Evolutionary conservation across 92 coral and sea anemone genomes (phyloP).

Genomic region (Porites evermanni): DNA sequence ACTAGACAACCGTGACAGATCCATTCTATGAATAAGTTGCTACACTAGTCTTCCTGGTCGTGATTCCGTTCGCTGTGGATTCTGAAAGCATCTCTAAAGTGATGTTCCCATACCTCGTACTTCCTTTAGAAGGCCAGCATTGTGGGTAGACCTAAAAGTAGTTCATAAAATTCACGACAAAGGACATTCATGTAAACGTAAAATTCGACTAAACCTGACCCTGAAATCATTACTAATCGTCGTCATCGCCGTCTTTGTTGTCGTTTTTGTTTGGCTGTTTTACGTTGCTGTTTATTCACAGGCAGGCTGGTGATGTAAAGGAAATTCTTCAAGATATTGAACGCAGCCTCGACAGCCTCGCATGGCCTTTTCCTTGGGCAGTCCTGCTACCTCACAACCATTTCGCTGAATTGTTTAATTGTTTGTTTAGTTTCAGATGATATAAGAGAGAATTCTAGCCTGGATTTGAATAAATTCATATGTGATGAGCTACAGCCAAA

Average conservation of each 20-base stretch:
- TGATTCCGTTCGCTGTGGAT: neutral
- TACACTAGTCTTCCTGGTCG: neutral
- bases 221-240: no score
- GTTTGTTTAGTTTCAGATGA: no score
- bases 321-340: no score
- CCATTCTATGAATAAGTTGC: neutral
- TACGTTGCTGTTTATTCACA: no score
- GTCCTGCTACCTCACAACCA: no score
- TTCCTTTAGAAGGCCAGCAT: conserved; percentile 63
- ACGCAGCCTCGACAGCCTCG: no score
- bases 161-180: neutral
- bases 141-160: conserved; percentile 34
- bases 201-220: neutral
- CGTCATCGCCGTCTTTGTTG: no score
- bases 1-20: neutral
- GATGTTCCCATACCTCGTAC: conserved; percentile 18
- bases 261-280: no score
- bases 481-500: conserved; percentile 30
- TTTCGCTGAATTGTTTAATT: no score
- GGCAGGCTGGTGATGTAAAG: no score
- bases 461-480: conserved; percentile 8
- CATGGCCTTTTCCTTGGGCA: no score
- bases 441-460: neutral
- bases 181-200: no score
- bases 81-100: conserved; percentile 26